Conservation (phyloP, 1,140 invertebrate species). For the Drosophila azteca region DNA sequence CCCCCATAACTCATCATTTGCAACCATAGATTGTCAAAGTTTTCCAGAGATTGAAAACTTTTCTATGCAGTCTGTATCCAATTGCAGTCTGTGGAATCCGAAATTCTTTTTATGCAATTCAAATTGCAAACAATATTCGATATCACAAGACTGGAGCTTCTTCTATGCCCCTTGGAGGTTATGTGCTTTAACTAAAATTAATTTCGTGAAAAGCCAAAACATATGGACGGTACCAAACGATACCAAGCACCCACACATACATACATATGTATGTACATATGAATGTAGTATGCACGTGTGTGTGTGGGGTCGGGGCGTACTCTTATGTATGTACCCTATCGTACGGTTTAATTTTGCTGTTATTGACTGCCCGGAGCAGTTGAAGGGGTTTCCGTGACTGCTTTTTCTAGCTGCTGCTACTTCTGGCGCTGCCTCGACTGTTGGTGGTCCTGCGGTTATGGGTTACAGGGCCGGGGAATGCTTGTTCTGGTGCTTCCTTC, state of each 20-base stretch:
- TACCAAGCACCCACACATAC: not conserved
- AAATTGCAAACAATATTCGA: conserved; percentile 47
- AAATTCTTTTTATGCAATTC: conserved; percentile 50
- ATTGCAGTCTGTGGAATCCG: conserved; percentile 34
- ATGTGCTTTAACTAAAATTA: conserved; percentile 45
- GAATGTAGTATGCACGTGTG: conserved; percentile 17
- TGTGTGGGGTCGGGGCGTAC: not conserved
- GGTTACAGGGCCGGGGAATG: conserved; percentile 61
- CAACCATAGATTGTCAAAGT: conserved; percentile 41
- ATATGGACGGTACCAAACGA: conserved; percentile 25
- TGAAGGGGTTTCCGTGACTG: conserved; percentile 49
- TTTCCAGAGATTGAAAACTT: conserved; percentile 34
- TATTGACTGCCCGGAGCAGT: conserved; percentile 68
- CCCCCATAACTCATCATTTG: conserved; percentile 48
- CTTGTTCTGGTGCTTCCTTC: conserved; percentile 47
- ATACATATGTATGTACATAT: too few relatives aligned
- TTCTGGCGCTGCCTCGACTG: conserved; percentile 37
- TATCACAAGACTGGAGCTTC: not conserved
- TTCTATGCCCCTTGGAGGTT: conserved; percentile 28
- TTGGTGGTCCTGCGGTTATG: conserved; percentile 67
- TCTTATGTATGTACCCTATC: conserved; percentile 46
- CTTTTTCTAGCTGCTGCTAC: conserved; percentile 17
- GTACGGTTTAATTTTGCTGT: conserved; percentile 77
- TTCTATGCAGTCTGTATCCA: conserved; percentile 37
- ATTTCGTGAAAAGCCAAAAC: conserved; percentile 34